phyloP scores from a whole-genome alignment of 1,140 invertebrate genomes.

The Thaumetopoea pityocampa region DNA sequence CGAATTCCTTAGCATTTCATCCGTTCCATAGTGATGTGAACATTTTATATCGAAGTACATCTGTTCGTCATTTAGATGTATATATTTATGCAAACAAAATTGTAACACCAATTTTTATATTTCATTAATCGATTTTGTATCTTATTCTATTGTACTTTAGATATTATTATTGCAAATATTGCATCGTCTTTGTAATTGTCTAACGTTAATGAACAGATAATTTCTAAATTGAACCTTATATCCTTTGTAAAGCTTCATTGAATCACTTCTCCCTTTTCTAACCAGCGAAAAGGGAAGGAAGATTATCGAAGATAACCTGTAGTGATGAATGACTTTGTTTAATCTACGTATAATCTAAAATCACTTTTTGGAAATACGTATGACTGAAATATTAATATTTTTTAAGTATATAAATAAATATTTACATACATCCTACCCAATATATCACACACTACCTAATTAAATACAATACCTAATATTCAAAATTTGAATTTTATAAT shows the following conservation, averaged over 20 bases:
- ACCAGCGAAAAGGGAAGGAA: slow-evolving; percentile 9
- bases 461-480: slow-evolving; percentile 8
- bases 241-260: too few relatives aligned
- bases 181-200: slow-evolving; percentile 12
- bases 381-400: too few relatives aligned
- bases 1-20: slow-evolving; percentile 49
- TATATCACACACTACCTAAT: slow-evolving; percentile 9
- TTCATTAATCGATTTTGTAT: slow-evolving; percentile 26
- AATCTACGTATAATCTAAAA: too few relatives aligned
- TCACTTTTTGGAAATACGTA: too few relatives aligned
- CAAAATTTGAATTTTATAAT: slow-evolving; percentile 9
- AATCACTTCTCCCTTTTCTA: slow-evolving; percentile 12
- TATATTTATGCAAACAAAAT: slow-evolving; percentile 24
- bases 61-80: slow-evolving; percentile 33
- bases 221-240: background rate
- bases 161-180: slow-evolving; percentile 12
- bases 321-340: too few relatives aligned
- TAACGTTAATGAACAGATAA: slow-evolving; percentile 7
- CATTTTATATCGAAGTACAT: slow-evolving; percentile 36
- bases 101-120: slow-evolving; percentile 36
- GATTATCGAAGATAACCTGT: too few relatives aligned
- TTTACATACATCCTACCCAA: too few relatives aligned
- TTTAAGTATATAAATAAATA: too few relatives aligned
- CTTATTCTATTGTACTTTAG: slow-evolving; percentile 18
- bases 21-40: slow-evolving; percentile 57